These are phyloP conservation scores for Sclerodermus sp. DNA, from an alignment of 2,888 invertebrate species.

Conservation along the genomic window DNA sequence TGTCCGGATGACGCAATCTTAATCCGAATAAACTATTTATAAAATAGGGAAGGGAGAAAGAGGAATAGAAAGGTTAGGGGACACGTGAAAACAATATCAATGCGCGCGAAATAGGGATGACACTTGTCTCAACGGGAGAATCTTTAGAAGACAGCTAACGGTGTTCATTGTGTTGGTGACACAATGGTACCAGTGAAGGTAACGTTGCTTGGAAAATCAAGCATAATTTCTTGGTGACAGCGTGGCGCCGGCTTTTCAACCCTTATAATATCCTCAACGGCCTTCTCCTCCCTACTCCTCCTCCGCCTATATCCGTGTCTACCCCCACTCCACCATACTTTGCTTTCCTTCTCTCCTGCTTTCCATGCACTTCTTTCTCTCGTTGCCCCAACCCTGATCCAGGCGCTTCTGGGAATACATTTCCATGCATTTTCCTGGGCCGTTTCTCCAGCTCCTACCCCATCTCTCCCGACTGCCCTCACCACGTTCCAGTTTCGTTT, in stretches of 20 bases:
- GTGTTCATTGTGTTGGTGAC: constrained; percentile 16
- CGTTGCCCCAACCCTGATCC: constrained; percentile 16
- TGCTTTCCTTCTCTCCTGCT: constrained; percentile 6
- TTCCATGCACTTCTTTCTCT: constrained; percentile 23
- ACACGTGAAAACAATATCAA: constrained; percentile 9
- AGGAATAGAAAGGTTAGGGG: constrained; percentile 5
- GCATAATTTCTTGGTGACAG: constrained; percentile 55
- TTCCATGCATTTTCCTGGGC: constrained; percentile 55
- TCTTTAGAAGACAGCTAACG: not conserved
- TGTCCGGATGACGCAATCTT: constrained; percentile 16
- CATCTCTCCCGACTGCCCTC: constrained; percentile 12
- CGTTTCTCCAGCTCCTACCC: constrained; percentile 29
- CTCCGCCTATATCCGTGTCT: constrained; percentile 11
- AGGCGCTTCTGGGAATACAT: constrained; percentile 48
- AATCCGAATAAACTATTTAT: constrained; percentile 44
- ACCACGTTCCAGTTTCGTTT: constrained; percentile 20
- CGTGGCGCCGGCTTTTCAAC: constrained; percentile 52
- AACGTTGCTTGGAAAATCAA: constrained; percentile 32
- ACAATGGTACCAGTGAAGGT: constrained; percentile 14
- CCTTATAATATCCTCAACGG: constrained; percentile 52
- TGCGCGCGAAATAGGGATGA: not conserved
- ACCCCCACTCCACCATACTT: constrained; percentile 1
- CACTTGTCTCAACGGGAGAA: not conserved
- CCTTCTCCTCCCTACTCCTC: not conserved
- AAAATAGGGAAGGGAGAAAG: constrained; percentile 21